A percentile compares a stretch with the other conserved stretches of the same genome.
Conservation (phyloP, 2,797 vertebrate genomes). For the Cossypha dichroa region DNA sequence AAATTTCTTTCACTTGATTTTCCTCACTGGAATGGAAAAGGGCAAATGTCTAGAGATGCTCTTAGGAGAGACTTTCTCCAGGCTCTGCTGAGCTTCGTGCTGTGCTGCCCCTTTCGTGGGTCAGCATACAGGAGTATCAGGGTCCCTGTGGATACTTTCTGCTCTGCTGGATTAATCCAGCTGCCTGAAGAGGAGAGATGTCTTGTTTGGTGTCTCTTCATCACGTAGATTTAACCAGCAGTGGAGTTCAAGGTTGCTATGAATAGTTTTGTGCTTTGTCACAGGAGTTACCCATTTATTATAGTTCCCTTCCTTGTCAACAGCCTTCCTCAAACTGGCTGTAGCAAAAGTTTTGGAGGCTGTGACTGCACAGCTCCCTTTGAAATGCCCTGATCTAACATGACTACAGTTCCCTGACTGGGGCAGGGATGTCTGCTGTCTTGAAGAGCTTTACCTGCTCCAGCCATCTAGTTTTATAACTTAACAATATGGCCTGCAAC, state of each 20-base stretch:
- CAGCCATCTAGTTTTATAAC: not conserved
- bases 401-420: not conserved
- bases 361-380: not conserved
- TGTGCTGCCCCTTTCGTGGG: not conserved
- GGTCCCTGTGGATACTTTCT: not conserved
- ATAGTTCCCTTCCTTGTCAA: slow-evolving; percentile 68
- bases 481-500: not conserved
- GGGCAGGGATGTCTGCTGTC: not conserved
- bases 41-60: not conserved
- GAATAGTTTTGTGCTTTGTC: slow-evolving; percentile 72
- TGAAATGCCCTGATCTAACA: not conserved
- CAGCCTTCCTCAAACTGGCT: slow-evolving; percentile 7
- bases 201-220: not conserved
- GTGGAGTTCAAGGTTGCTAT: slow-evolving; percentile 70
- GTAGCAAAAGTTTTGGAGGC: not conserved
- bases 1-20: not conserved
- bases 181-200: not conserved
- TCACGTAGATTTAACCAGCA: not conserved
- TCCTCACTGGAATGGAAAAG: not conserved
- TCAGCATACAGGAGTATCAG: not conserved
- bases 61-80: not conserved
- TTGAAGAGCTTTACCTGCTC: not conserved
- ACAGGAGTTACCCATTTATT: slow-evolving; percentile 71
- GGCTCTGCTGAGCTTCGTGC: not conserved
- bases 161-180: not conserved